A percentile compares a stretch with the other conserved stretches of the same genome.
These are phyloP conservation scores for Sphaeramia orbicularis DNA, from an alignment of 2,797 vertebrate genomes.

Conservation along the genomic window DNA sequence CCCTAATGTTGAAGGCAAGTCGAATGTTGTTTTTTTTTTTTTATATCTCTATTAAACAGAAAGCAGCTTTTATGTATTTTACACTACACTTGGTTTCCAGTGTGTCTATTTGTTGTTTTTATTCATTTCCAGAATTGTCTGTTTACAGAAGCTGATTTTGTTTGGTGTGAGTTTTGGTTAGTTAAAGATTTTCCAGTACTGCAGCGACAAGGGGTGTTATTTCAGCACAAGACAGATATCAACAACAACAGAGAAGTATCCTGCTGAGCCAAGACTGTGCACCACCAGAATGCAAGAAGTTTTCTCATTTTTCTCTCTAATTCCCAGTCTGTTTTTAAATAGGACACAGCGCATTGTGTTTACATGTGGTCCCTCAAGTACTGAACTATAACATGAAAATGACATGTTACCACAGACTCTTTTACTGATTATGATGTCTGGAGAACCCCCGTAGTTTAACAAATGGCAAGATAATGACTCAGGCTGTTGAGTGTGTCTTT, in stretches of 20 bases:
- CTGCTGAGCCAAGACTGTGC: no score
- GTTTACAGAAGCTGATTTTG: constrained; percentile 1
- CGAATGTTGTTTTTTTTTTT: neutral
- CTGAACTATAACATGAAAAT: constrained; percentile 2
- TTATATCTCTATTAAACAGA: neutral
- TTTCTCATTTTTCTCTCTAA: neutral
- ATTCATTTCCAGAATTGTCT: neutral
- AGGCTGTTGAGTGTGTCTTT: constrained; percentile 14
- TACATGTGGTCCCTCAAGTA: constrained; percentile 8
- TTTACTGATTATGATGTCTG: constrained; percentile 21
- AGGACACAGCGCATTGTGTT: constrained; percentile 6
- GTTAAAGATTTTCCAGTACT: constrained; percentile 1
- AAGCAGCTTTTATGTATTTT: no score
- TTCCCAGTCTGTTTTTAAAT: neutral
- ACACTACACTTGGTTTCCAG: neutral
- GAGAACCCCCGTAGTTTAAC: constrained; percentile 21
- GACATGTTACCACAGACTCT: constrained; percentile 21
- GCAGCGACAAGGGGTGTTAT: neutral
- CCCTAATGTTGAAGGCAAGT: constrained; percentile 10
- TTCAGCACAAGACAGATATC: constrained; percentile 9
- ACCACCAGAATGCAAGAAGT: neutral
- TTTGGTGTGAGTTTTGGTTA: neutral
- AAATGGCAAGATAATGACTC: constrained; percentile 31
- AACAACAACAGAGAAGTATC: neutral
- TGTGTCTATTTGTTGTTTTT: neutral